Evolutionary conservation across 2,888 invertebrate genomes (phyloP).

Genomic region (Hirtodrosophila histrioides): DNA sequence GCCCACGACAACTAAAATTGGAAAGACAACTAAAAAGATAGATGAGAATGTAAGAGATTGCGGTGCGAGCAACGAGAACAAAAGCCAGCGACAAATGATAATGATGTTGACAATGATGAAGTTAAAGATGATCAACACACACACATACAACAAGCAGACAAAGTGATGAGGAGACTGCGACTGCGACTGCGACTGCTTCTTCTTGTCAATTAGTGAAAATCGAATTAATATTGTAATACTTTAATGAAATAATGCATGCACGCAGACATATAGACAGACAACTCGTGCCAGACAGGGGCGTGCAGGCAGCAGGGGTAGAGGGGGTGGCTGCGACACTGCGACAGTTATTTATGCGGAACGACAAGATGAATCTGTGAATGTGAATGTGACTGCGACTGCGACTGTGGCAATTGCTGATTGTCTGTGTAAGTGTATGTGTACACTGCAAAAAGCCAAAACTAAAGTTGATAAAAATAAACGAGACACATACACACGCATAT

Average conservation of each 20-base stretch:
- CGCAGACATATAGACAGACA: constrained; percentile 44
- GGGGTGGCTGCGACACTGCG: constrained; percentile 36
- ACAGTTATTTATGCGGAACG: constrained; percentile 79
- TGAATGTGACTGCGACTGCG: constrained; percentile 18
- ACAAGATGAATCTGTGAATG: constrained; percentile 69
- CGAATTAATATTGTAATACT: constrained; percentile 79
- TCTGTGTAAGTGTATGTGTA: constrained; percentile 20
- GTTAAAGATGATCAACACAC: constrained; percentile 19
- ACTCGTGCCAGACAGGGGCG: constrained; percentile 5
- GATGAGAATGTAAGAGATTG: neutral
- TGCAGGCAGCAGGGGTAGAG: neutral
- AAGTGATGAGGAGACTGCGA: constrained; percentile 3
- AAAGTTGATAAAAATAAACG: constrained; percentile 76
- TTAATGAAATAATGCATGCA: constrained; percentile 80
- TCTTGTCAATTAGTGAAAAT: constrained; percentile 76
- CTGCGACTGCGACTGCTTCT: constrained; percentile 30
- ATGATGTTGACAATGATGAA: constrained; percentile 31
- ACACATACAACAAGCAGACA: constrained; percentile 16
- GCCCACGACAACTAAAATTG: constrained; percentile 2
- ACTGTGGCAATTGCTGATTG: constrained; percentile 18
- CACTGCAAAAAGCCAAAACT: constrained; percentile 54
- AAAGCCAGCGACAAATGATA: constrained; percentile 33
- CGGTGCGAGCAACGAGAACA: constrained; percentile 6
- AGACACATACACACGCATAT: constrained; percentile 40
- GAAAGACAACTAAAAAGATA: neutral